Percentiles rank a stretch among this genome's conserved stretches.
Conservation (phyloP, 2,113 vertebrate species). For the Hipposideros armiger region DNA sequence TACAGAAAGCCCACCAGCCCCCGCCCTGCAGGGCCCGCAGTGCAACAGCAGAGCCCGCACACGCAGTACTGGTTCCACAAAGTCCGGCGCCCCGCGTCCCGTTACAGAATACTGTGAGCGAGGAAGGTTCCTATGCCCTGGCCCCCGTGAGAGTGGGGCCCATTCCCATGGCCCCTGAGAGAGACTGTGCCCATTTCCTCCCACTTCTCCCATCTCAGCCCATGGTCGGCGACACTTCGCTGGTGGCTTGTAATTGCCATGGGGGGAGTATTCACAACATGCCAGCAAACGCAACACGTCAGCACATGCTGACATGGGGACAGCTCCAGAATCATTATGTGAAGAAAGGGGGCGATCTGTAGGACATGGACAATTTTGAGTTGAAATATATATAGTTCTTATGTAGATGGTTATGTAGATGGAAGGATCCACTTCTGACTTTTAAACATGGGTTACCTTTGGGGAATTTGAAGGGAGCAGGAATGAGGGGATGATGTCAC, state of each 20-base stretch:
- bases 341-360: neutral
- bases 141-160: neutral
- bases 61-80: accelerated
- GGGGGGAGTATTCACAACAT: neutral
- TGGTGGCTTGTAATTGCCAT: accelerated
- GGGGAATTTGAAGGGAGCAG: neutral
- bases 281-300: neutral
- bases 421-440: neutral
- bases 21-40: neutral
- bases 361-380: accelerated
- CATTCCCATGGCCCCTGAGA: neutral
- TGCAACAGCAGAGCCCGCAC: neutral
- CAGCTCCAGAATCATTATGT: accelerated
- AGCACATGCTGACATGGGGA: neutral
- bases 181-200: neutral
- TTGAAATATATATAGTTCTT: neutral
- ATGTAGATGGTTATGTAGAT: too few species aligned
- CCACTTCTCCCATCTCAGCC: neutral
- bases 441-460: neutral
- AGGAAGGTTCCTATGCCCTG: too few species aligned
- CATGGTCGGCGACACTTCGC: neutral
- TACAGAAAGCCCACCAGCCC: neutral
- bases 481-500: neutral
- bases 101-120: accelerated
- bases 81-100: too few species aligned